phyloP scores from a whole-genome alignment of 2,797 vertebrate genomes.

The Perodicticus potto region DNA sequence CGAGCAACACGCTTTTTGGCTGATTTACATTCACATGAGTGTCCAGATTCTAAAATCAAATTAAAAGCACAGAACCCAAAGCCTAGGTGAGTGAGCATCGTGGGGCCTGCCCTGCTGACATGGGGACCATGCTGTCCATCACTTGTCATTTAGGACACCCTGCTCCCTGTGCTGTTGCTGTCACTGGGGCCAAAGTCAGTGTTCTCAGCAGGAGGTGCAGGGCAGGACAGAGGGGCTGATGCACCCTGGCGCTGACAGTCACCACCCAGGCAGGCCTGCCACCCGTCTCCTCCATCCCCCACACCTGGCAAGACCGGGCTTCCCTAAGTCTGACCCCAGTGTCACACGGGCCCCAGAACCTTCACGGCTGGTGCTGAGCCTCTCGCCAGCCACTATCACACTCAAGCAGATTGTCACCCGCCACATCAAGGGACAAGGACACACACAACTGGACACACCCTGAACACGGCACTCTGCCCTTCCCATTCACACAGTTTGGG shows the following conservation, averaged over 20 bases:
- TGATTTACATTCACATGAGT: slow-evolving; percentile 56
- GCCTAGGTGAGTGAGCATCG: slow-evolving; percentile 1
- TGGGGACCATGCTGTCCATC: not conserved
- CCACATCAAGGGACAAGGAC: not conserved
- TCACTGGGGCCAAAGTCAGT: not conserved
- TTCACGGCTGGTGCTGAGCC: not conserved
- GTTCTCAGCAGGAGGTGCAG: not conserved
- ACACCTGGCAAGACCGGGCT: not conserved
- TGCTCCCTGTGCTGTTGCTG: not conserved
- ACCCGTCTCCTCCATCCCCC: accelerated
- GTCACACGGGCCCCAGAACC: not conserved
- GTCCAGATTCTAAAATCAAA: slow-evolving; percentile 49
- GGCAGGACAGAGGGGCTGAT: too few relatives aligned
- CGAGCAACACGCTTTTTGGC: slow-evolving; percentile 32
- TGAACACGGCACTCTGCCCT: not conserved
- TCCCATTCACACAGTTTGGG: not conserved
- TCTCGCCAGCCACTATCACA: not conserved
- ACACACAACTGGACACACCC: not conserved
- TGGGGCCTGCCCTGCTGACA: too few relatives aligned
- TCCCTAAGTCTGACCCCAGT: not conserved
- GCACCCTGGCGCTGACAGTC: not conserved
- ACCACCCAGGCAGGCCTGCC: accelerated
- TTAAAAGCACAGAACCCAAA: not conserved
- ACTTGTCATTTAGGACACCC: not conserved
- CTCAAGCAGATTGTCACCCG: not conserved